Evolutionary conservation across 2,888 invertebrate species (phyloP), one percentile per base, ranked within the genome.

Genomic region (Napeogenes sylphis): DNA sequence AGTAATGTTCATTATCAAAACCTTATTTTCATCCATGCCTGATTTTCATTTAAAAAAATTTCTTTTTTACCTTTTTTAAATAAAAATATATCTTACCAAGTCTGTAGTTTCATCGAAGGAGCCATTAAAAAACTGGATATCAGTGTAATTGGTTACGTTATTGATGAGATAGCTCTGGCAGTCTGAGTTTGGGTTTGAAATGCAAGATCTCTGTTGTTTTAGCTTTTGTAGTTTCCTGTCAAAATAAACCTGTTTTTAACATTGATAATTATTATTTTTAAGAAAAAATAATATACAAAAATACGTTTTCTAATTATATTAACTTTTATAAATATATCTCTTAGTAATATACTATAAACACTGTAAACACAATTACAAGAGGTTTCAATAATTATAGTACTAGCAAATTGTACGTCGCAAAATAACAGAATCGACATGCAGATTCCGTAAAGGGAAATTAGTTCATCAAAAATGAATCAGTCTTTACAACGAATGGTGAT

Each of bases 161-260:
- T 78, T 70, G 56, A 81, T 73, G 59, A 84, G 72, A 71, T 81
- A 86, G 38, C 77, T 79, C 65, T 83, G 81, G 65, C 90, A 90
- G 63, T 88, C 89, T 35, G 81, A 81, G 55, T 74, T 76, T 2
- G 79, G 79, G 1, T 78, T 72, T 0, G 92, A 92, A 71, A 94
- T 92, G 82, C 96, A 96, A 42, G 94, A 86, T 67, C 93, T 92
- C 75, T 96, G 95, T 75, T 96, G 95, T 68, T 93, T 93, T 80
- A 95, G 92, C 79, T 92, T 94, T 75, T 94, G 93, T 61, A 94
- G 91, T 87, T 95, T 95, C 96, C 90, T 90, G 75, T 3, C 21
- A 61, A 14, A 63, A 10, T 58, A 60, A 58, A 47, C 21, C n/a
- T 10, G 51, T 32, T 42, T 54, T 45, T 51, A 21, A 51, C 21